Evolutionary conservation across 2,888 invertebrate species (phyloP).

Genomic region (Epirrhoe tristata): DNA sequence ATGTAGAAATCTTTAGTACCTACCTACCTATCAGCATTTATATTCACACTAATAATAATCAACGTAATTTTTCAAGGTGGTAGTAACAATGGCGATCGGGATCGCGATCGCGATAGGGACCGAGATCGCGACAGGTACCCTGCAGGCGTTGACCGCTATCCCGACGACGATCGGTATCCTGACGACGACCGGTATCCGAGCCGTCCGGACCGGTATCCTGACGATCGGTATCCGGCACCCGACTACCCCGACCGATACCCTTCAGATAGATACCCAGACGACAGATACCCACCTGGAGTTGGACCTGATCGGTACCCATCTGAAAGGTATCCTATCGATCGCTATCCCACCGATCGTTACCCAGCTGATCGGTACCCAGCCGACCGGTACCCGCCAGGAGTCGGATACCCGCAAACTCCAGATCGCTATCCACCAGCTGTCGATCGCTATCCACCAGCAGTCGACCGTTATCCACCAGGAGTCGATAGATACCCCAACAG

Average conservation of each 20-base stretch:
- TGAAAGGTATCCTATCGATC: constrained; percentile 80
- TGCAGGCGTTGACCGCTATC: constrained; percentile 66
- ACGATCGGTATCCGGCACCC: constrained; percentile 84
- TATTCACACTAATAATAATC: constrained; percentile 1
- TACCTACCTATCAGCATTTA: background rate
- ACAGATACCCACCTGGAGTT: constrained; percentile 78
- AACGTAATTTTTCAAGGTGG: constrained; percentile 69
- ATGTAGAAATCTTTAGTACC: constrained; percentile 11
- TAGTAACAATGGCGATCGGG: constrained; percentile 62
- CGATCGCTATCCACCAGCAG: constrained; percentile 80
- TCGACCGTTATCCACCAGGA: constrained; percentile 81
- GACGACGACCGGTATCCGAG: constrained; percentile 77
- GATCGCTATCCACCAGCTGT: constrained; percentile 77
- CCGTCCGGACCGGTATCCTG: constrained; percentile 80
- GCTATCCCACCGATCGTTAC: constrained; percentile 63
- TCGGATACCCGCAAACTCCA: constrained; percentile 70
- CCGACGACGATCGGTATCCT: constrained; percentile 82
- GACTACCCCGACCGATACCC: constrained; percentile 75
- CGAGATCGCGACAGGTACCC: constrained; percentile 75
- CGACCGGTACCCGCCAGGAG: constrained; percentile 70
- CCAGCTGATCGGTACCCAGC: constrained; percentile 73
- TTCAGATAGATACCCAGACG: constrained; percentile 71
- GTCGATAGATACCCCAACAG: constrained; percentile 63
- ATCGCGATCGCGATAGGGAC: constrained; percentile 47
- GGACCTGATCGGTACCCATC: constrained; percentile 67